Evolutionary conservation across 2,113 vertebrate genomes (phyloP).

Genomic region (Echinops telfairi): DNA sequence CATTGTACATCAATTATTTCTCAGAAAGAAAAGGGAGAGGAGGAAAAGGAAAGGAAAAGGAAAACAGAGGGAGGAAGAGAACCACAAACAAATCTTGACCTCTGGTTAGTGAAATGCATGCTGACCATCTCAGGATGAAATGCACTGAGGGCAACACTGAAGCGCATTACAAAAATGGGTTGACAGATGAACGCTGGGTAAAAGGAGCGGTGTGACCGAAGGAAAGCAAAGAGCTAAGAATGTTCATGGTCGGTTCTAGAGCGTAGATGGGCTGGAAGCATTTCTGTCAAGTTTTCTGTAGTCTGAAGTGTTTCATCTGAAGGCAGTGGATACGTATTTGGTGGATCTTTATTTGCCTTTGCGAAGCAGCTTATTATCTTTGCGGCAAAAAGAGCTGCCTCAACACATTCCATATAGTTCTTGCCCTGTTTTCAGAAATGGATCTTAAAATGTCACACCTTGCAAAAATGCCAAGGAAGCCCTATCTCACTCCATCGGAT

Average conservation of each 20-base stretch:
- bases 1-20: neutral
- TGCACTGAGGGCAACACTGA: neutral
- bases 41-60: neutral
- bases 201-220: neutral
- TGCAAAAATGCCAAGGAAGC: too few relatives aligned
- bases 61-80: neutral
- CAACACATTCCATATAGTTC: neutral
- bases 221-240: neutral
- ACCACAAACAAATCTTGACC: neutral
- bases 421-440: neutral
- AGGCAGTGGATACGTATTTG: neutral
- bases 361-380: slow-evolving; percentile 38
- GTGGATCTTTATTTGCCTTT: slow-evolving; percentile 19
- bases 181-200: neutral
- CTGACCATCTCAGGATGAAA: neutral
- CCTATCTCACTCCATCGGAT: too few relatives aligned
- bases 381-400: slow-evolving; percentile 21
- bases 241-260: neutral
- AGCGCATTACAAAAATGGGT: neutral
- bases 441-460: neutral
- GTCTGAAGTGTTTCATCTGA: neutral
- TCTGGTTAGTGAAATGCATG: neutral
- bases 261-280: neutral
- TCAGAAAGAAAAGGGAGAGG: neutral
- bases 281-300: neutral